These are phyloP conservation scores for Pachyuromys duprasi DNA, from an alignment of 2,797 vertebrate genomes.

Conservation along the genomic window DNA sequence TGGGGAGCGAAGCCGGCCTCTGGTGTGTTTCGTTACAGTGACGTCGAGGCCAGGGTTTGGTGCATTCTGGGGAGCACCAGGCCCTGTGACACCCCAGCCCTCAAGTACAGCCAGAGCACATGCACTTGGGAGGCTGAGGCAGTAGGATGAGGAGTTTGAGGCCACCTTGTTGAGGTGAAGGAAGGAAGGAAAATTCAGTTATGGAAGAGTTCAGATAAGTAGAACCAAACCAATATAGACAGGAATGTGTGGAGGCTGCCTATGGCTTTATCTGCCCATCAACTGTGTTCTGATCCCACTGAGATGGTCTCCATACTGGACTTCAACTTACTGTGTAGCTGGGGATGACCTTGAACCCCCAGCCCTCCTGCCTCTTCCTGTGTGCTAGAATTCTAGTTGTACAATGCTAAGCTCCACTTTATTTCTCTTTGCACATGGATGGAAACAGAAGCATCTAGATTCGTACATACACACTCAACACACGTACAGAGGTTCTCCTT, in stretches of 20 bases:
- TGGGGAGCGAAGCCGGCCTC: too few species aligned
- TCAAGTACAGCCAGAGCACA: too few species aligned
- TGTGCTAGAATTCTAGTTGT: background rate
- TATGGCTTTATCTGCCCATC: background rate
- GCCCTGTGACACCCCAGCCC: background rate
- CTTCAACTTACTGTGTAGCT: too few species aligned
- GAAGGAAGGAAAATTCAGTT: too few species aligned
- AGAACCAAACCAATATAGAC: background rate
- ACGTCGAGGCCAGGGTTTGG: background rate
- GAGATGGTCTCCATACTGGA: background rate
- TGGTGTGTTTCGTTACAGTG: background rate
- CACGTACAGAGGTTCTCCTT: background rate
- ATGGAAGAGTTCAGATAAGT: too few species aligned
- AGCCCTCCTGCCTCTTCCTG: background rate
- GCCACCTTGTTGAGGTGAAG: background rate
- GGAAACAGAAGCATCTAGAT: background rate
- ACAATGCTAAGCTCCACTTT: background rate
- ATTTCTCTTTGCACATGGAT: background rate
- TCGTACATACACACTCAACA: background rate
- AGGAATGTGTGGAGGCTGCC: background rate
- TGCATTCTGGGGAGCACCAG: background rate
- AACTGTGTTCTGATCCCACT: background rate
- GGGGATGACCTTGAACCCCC: background rate
- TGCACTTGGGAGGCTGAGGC: background rate
- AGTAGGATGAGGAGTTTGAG: background rate